Conservation (phyloP, 2,888 invertebrate genomes). For the Morpho helenor region DNA sequence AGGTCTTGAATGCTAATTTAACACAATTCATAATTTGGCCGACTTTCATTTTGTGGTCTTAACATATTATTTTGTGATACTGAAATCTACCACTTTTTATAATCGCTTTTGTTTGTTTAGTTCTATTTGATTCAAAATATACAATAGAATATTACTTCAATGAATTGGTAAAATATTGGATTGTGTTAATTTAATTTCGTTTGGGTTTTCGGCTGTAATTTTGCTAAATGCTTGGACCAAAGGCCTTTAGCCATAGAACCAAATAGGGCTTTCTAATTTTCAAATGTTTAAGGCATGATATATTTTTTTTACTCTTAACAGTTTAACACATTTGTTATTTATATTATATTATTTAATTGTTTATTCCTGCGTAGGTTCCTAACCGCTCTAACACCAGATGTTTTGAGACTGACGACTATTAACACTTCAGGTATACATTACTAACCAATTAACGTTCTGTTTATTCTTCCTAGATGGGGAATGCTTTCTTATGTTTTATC, state of each 20-base stretch:
- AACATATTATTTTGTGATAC: not conserved
- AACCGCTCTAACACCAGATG: slow-evolving; percentile 77
- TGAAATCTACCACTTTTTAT: not conserved
- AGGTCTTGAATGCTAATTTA: slow-evolving; percentile 18
- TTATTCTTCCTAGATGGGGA: slow-evolving; percentile 55
- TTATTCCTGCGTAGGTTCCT: slow-evolving; percentile 70
- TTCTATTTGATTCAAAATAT: not conserved
- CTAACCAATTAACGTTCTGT: slow-evolving; percentile 38
- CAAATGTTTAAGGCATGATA: slow-evolving; percentile 8
- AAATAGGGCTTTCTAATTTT: slow-evolving; percentile 22
- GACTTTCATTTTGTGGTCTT: not conserved
- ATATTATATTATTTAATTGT: slow-evolving; percentile 20
- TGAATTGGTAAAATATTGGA: slow-evolving; percentile 14
- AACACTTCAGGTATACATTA: slow-evolving; percentile 72
- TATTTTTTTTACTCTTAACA: slow-evolving; percentile 26
- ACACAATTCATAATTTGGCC: slow-evolving; percentile 19
- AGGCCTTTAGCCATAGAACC: slow-evolving; percentile 46
- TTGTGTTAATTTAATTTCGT: slow-evolving; percentile 20
- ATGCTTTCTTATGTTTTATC: slow-evolving; percentile 60
- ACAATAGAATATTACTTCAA: not conserved
- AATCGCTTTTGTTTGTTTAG: not conserved
- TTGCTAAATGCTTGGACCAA: slow-evolving; percentile 67
- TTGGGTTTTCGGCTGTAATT: slow-evolving; percentile 47
- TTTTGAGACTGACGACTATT: slow-evolving; percentile 76
- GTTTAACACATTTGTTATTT: slow-evolving; percentile 26